Base-by-base conservation (phyloP, 2,113 vertebrate species). In the Cisticola juncidis region DNA sequence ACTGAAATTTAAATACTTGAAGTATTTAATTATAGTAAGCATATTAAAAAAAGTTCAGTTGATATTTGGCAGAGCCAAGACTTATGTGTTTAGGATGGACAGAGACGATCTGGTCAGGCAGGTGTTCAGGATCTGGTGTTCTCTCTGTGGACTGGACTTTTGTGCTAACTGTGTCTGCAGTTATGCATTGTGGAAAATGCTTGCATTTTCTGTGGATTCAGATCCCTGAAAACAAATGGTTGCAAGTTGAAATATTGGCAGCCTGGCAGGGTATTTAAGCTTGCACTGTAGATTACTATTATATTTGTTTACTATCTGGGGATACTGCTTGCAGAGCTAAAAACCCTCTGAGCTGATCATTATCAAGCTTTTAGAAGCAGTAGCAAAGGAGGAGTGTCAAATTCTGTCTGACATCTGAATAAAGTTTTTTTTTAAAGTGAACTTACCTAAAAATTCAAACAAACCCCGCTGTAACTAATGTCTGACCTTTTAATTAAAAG, bases 401-500 rank as follows among this genome's bases (percentile, higher is more conserved):
- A 88, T 71, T 79, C 44, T 35, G 3, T 25, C 44, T 78, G 88
- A 76, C 74, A 80, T 74, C 16, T 56, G 79, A 81, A 26, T 68
- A n/a, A 70, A 33, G 42, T 6, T 28, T 28, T 78, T 9, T 79
- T 72, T 68, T 40, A 33, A 60, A 35, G 44, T 56, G 56, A 86
- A 56, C 29, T 66, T 76, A 51, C 8, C 58, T 47, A 18, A 82
- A 80, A 42, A 33, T 47, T 86, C 5, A 11, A 12, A 23, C 66
- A 81, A 83, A 65, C 45, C 44, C 35, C 40, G 19, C 22, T 21
- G 19, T 58, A 74, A 25, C 22, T 74, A n/a, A 36, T 50, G 31
- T 17, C 69, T 95, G 76, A 81, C 69, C 64, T 91, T 82, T 45
- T 86, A 91, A 95, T 90, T 88, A 86, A 90, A 91, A 81, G 66